phyloP scores from a whole-genome alignment of 2,888 invertebrate genomes.

The Folsomia manolachei region DNA sequence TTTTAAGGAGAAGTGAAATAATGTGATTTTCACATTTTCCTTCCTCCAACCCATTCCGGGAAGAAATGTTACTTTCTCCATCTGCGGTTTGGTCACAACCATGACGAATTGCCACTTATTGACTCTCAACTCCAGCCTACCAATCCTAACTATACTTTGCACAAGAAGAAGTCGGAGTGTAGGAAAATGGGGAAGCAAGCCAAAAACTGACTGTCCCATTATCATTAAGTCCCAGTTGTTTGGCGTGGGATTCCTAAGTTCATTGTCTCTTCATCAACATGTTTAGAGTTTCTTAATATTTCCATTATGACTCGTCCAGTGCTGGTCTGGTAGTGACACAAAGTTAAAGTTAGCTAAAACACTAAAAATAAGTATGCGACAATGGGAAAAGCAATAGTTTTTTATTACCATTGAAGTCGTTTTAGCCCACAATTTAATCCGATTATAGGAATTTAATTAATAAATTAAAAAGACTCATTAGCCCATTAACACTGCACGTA shows the following conservation, averaged over 20 bases:
- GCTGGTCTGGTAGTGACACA: too few relatives aligned
- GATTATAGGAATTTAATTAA: too few relatives aligned
- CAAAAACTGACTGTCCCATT: constrained; percentile 1
- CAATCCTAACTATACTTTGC: neutral
- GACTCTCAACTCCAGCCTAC: neutral
- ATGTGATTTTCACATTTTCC: neutral
- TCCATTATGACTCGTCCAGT: neutral
- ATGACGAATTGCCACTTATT: constrained; percentile 7
- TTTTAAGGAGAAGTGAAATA: neutral
- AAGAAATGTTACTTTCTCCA: neutral
- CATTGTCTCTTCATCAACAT: neutral
- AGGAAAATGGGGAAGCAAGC: too few relatives aligned
- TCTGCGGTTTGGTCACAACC: constrained; percentile 1
- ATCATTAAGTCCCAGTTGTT: constrained; percentile 4
- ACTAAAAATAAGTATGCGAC: too few relatives aligned
- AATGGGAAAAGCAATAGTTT: too few relatives aligned
- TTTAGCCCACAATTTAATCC: too few relatives aligned
- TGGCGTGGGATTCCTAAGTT: neutral
- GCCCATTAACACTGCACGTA: too few relatives aligned
- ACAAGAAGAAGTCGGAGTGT: neutral
- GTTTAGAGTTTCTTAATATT: neutral
- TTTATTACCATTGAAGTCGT: too few relatives aligned
- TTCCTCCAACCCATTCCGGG: neutral
- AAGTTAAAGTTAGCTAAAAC: too few relatives aligned
- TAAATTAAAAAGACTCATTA: too few relatives aligned